phyloP scores from a whole-genome alignment of 2,113 vertebrate genomes.

The Notechis scutatus region DNA sequence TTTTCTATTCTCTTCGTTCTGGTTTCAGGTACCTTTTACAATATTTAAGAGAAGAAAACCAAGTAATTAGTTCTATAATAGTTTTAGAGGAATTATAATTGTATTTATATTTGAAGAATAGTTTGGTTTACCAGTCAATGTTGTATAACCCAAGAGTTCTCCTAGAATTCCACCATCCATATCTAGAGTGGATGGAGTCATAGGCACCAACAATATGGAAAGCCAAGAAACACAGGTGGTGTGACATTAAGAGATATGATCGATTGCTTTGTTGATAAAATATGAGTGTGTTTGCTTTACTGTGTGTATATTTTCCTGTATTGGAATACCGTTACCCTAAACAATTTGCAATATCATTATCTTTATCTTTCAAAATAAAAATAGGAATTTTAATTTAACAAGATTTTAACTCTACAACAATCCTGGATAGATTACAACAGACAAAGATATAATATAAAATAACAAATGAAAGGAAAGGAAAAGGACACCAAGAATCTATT shows the following conservation, averaged over 20 bases:
- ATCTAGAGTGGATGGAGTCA: not conserved
- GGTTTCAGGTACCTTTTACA: not conserved
- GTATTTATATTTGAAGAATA: conserved; percentile 20
- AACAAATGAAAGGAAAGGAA: not conserved
- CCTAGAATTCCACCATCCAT: not conserved
- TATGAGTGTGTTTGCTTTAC: not conserved
- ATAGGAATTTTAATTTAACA: not conserved
- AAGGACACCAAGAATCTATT: conserved; percentile 12
- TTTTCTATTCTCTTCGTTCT: not conserved
- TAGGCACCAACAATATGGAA: not conserved
- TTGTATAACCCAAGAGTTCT: not conserved
- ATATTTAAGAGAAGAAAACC: not conserved
- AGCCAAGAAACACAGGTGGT: not conserved
- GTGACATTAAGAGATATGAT: not conserved
- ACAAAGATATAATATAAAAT: not conserved
- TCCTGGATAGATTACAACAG: not conserved
- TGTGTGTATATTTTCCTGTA: not conserved
- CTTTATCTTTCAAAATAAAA: conserved; percentile 36
- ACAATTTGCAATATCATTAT: conserved; percentile 14
- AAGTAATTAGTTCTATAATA: not conserved
- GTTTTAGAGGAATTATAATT: not conserved
- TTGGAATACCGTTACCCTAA: conserved; percentile 13
- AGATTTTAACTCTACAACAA: not conserved
- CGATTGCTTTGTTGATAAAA: not conserved
- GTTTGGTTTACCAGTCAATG: not conserved